Evolutionary conservation across 1,140 invertebrate genomes (phyloP), one percentile per base, ranked within the genome.

Genomic region (Ceratina japonica): DNA sequence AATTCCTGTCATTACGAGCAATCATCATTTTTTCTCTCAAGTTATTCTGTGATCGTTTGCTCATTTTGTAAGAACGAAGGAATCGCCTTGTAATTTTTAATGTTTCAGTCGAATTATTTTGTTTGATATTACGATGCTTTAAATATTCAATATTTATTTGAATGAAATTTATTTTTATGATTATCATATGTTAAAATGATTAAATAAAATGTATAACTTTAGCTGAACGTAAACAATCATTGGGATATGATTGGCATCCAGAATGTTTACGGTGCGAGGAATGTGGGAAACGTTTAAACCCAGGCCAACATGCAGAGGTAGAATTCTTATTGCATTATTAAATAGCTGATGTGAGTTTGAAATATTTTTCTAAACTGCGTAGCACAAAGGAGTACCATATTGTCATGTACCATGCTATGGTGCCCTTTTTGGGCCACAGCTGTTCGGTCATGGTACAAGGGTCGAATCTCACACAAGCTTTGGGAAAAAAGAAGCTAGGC

Each of bases 171-270:
- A 22, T 58, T 1, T 2, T 24, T 0, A 69, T 24, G 51, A 24
- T 24, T 49, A 69, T n/a, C 52, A 51, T 54, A 24, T 44, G 18
- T 37, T 12, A 72, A 66, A 54, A 22, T 24, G 75, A 75, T 75
- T 49, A 44, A 24, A 44, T n/a, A 68, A 79, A 70, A 64, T 58
- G 49, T 69, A 7, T 22, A 71, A 79, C 81, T 86, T 84, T 88
- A 98, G 97, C 97, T 88, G 97, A 98, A 93, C 94, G 97, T 85
- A 97, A 97, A 92, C 96, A 97, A 88, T 98, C 97, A 5, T 90
- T 98, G 62, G 97, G 97, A 24, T 98, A 97, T 89, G 97, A 98
- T 89, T 98, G 97, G 97, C 97, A 98, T 94, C 96, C 97, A 63
- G 96, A 97, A 90, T 98, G 97, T 93, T 93, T 98, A 80, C 93